phyloP scores from a whole-genome alignment of 2,113 vertebrate genomes.

The Picathartes gymnocephalus region DNA sequence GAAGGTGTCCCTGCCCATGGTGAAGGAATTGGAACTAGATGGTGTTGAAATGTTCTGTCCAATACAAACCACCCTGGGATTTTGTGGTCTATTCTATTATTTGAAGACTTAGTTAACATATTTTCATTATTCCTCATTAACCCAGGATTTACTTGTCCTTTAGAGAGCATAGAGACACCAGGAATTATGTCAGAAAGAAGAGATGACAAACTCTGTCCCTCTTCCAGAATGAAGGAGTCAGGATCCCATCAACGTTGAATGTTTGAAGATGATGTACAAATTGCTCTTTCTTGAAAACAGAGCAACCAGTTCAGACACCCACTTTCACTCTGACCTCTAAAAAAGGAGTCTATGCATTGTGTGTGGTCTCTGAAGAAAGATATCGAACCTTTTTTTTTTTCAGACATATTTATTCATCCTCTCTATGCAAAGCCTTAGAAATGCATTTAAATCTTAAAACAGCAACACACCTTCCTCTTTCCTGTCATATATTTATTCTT shows the following conservation, averaged over 20 bases:
- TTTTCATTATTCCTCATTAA: background rate
- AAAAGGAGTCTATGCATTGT: background rate
- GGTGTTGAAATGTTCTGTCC: background rate
- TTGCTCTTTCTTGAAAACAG: background rate
- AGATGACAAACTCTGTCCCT: background rate
- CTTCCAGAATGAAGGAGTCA: background rate
- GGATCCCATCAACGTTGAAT: background rate
- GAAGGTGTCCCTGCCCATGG: background rate
- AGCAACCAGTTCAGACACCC: background rate
- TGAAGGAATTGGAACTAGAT: too few species aligned
- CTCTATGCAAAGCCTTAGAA: background rate
- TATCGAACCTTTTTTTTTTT: background rate
- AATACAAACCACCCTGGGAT: background rate
- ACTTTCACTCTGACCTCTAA: background rate
- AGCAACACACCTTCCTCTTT: background rate
- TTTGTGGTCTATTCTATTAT: background rate
- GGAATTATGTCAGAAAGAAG: background rate
- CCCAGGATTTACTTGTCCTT: background rate
- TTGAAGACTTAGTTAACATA: background rate
- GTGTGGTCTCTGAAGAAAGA: background rate
- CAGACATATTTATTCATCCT: background rate
- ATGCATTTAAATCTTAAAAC: background rate
- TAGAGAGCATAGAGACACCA: background rate
- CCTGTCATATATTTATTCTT: background rate
- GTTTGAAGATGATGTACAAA: background rate